Percentiles rank a stretch among this genome's conserved stretches.
These are phyloP conservation scores for Pseudocheirus occidentalis DNA, from an alignment of 2,797 vertebrate species.

Conservation along the genomic window DNA sequence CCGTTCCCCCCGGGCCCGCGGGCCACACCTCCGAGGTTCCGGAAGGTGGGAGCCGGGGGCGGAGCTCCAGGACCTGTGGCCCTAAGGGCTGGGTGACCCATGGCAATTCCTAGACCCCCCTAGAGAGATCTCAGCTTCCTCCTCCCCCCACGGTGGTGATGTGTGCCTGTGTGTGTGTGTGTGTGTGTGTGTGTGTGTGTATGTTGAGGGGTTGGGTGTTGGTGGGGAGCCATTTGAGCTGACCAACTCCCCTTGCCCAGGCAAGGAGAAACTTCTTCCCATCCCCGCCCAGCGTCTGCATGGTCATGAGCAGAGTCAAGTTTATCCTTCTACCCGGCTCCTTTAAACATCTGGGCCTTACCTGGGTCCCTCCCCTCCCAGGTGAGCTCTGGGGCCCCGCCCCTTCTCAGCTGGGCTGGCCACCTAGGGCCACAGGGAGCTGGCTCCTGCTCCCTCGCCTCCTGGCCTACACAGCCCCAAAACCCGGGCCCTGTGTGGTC, in stretches of 20 bases:
- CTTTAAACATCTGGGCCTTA: constrained; percentile 77
- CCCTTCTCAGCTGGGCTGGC: background rate
- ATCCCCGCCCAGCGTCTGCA: background rate
- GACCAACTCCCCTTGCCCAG: background rate
- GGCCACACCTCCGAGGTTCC: background rate
- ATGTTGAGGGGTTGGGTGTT: too few relatives aligned
- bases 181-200: too few relatives aligned
- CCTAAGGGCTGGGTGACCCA: background rate
- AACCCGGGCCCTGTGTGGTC: background rate
- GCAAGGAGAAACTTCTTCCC: background rate
- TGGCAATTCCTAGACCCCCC: background rate
- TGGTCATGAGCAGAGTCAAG: background rate
- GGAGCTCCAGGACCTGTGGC: background rate
- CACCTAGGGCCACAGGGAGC: background rate
- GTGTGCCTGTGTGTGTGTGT: too few relatives aligned
- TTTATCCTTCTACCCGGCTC: background rate
- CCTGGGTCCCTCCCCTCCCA: constrained; percentile 76
- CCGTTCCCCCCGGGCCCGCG: constrained; percentile 36
- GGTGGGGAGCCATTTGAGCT: background rate
- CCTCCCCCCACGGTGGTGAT: background rate
- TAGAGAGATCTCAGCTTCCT: background rate
- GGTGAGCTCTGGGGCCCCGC: constrained; percentile 63
- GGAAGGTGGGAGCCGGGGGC: background rate
- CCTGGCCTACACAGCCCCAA: background rate
- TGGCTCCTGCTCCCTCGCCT: background rate